Percentiles rank a stretch among this genome's conserved stretches.
Conservation (phyloP, 2,113 vertebrate species). For the Ranitomeya variabilis region DNA sequence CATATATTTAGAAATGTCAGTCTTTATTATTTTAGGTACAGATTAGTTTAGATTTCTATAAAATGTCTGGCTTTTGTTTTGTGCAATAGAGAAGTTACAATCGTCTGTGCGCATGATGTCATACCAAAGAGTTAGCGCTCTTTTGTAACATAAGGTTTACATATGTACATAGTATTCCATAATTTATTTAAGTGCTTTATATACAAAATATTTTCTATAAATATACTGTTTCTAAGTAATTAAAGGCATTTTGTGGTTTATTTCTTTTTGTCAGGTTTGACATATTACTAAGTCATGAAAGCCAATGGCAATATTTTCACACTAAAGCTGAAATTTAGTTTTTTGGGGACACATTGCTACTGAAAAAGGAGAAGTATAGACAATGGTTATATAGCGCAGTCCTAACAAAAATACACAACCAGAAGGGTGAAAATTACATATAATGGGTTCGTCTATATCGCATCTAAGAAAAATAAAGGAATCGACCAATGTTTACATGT, state of each 20-base stretch:
- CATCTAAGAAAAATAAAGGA: no score
- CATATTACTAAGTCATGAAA: background rate
- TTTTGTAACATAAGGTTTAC: conserved; percentile 51
- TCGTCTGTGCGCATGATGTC: conserved; percentile 56
- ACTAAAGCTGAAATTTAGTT: background rate
- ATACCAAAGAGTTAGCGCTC: conserved; percentile 54
- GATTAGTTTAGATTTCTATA: conserved; percentile 40
- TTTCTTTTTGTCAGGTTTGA: background rate
- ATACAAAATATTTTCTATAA: conserved; percentile 59
- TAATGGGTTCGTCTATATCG: background rate
- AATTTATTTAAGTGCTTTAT: conserved; percentile 56
- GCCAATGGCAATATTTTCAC: background rate
- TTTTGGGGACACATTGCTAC: background rate
- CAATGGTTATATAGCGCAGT: background rate
- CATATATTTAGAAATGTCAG: conserved; percentile 52
- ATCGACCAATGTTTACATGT: no score
- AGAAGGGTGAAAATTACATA: background rate
- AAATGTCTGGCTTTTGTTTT: conserved; percentile 49
- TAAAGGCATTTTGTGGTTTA: conserved; percentile 21
- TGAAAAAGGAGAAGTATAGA: background rate
- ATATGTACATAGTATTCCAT: conserved; percentile 55
- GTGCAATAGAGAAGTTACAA: conserved; percentile 45
- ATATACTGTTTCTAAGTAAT: conserved; percentile 60
- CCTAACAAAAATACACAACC: background rate
- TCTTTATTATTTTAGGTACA: conserved; percentile 52